Evolutionary conservation across 2,888 invertebrate genomes (phyloP), one percentile per base, ranked within the genome.

Genomic region (Eledone cirrhosa): DNA sequence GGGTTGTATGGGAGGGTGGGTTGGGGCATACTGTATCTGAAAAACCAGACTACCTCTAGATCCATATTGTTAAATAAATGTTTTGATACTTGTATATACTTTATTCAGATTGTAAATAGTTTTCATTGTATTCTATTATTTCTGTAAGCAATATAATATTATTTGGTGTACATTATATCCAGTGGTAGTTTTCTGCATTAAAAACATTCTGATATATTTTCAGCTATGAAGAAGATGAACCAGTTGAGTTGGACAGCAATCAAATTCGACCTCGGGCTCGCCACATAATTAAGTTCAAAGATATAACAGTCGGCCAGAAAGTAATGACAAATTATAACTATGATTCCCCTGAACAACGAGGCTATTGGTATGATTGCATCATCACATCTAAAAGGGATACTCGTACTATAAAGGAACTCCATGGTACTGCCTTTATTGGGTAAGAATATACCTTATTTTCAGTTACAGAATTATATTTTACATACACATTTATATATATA

Each of bases 241-340:
- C 82, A 41, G 83, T 86, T n/a, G 83, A 84, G 69, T 79, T 90
- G 24, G 77, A 80, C n/a, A 85, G 85, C 76, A 86, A 92, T 78
- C 81, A 88, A 79, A 92, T 96, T 77, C 92, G 95, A 79, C 95
- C 95, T 0, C 91, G 95, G 84, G 94, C 95, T 0, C 91, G 93
- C 81, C 92, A 89, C 41, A 90, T 91, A 33, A 90, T 94, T 77
- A 88, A 92, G 27, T 87, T 93, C 22, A 88, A 91, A 1, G 92
- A 94, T 78, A 87, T 95, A 33, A 90, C 92, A 84, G 89, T 92
- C 8, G 94, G 94, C 0, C 92, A 94, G 83, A 92, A 87, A 78
- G 93, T 95, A 14, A 93, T 96, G 93, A 92, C 94, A 0, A 96
- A 95, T 90, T 93, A 94, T 87, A 95, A 95, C 87, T 92, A 93